Conservation (phyloP, 2,888 invertebrate species). For the Apoderus coryli region DNA sequence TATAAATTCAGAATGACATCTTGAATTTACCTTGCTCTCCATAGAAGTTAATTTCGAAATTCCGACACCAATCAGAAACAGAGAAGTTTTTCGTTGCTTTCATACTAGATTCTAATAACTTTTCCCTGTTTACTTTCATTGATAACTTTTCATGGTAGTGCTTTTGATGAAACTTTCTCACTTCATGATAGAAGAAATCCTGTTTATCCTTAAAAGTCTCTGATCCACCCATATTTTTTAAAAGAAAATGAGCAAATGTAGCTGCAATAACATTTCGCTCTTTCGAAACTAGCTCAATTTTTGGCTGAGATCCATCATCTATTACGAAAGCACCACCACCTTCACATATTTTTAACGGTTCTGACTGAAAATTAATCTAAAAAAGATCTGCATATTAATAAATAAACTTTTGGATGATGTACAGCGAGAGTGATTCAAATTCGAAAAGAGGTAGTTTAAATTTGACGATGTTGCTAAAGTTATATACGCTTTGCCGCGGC, state of each 20-base stretch:
- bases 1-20: no score
- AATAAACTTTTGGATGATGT: neutral
- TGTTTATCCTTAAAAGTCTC: conserved; percentile 67
- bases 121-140: conserved; percentile 67
- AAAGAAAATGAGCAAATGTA: conserved; percentile 78
- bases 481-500: no score
- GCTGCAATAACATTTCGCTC: conserved; percentile 86
- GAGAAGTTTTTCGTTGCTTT: conserved; percentile 75
- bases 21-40: conserved; percentile 79
- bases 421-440: conserved; percentile 1
- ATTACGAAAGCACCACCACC: conserved; percentile 56
- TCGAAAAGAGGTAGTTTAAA: no score
- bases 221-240: conserved; percentile 89
- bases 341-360: conserved; percentile 39
- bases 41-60: conserved; percentile 83
- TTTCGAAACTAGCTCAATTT: conserved; percentile 65
- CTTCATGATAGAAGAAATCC: conserved; percentile 54
- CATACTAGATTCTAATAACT: conserved; percentile 68
- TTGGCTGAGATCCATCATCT: conserved; percentile 84
- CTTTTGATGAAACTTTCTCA: conserved; percentile 72
- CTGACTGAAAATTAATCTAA: conserved; percentile 51
- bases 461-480: no score
- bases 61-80: conserved; percentile 87
- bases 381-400: conserved; percentile 18
- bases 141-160: conserved; percentile 75